Evolutionary conservation across 2,113 vertebrate genomes (phyloP), one percentile per base, ranked within the genome.

Genomic region (Corvus hawaiiensis): DNA sequence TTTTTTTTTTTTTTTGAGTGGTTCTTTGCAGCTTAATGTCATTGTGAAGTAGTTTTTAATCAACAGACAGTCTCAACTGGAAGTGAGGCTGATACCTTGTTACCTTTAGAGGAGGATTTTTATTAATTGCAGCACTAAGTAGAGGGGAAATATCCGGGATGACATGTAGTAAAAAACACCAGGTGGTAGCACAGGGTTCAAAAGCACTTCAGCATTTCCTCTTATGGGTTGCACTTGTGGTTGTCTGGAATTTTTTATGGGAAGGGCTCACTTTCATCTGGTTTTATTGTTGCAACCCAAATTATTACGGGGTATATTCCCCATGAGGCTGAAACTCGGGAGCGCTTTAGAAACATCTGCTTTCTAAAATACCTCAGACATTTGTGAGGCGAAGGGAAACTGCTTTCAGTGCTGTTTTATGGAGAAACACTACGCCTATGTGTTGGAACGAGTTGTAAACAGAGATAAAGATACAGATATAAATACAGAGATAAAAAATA

Each of bases 41-140:
- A 21, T 46, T 41, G 66, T 84, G 41, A 92, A 95, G 77, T n/a
- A 58, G 48, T 72, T 96, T 92, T 96, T 87, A 94, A 92, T 96
- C 93, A 93, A 87, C 86, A 89, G 72, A 30, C 39, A 63, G 30
- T 32, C 61, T 91, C 67, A 44, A 75, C 48, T 92, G 69, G 76
- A 81, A 91, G 79, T 13, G 69, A 69, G 56, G 66, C 66, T 81
- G 84, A 79, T 56, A 83, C n/a, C 71, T 64, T 10, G 19, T 92
- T 97, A 89, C 72, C 73, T 90, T 84, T 48, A 35, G 41, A 56
- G 35, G 19, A 44, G 37, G 76, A 46, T 41, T 92, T 81, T 92
- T 91, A 61, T 91, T 94, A 94, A 92, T 94, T 96, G 66, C 49
- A 72, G 61, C 32, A 30, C 33, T 78, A 84, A 97, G 28, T 64